Conservation (phyloP, 2,113 vertebrate genomes). For the Nerophis lumbriciformis region DNA sequence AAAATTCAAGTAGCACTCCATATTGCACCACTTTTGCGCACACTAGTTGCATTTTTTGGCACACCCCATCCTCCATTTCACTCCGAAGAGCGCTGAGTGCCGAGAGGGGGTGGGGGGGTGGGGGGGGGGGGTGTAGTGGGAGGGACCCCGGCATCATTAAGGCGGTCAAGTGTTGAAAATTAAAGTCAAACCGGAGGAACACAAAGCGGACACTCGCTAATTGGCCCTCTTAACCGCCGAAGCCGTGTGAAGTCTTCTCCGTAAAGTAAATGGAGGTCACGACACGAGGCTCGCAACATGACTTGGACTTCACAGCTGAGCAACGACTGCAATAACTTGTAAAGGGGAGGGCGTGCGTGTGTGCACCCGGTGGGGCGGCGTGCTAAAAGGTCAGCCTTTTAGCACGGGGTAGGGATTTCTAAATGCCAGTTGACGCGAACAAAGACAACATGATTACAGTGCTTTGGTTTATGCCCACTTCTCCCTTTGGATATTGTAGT, state of each 20-base stretch:
- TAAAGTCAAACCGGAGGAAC: constrained; percentile 56
- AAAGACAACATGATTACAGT: constrained; percentile 60
- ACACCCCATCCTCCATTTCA: constrained; percentile 10
- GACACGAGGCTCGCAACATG: constrained; percentile 53
- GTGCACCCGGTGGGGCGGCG: constrained; percentile 35
- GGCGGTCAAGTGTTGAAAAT: constrained; percentile 41
- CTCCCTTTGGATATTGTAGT: constrained; percentile 45
- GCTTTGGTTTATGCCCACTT: constrained; percentile 30
- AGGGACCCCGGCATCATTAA: constrained; percentile 11
- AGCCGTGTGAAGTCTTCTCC: constrained; percentile 59
- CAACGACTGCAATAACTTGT: constrained; percentile 66
- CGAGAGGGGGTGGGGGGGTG: neutral
- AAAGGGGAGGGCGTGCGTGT: constrained; percentile 16
- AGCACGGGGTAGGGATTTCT: constrained; percentile 60
- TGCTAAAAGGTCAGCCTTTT: constrained; percentile 60
- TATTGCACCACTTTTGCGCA: no score
- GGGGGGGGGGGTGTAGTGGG: neutral
- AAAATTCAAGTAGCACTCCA: no score
- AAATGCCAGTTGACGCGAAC: constrained; percentile 64
- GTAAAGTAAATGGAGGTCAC: constrained; percentile 69
- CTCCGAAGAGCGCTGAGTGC: neutral
- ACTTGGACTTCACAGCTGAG: constrained; percentile 62
- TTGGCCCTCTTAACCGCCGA: constrained; percentile 66
- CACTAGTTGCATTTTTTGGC: constrained; percentile 19
- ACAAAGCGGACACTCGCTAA: constrained; percentile 58